These are phyloP conservation scores for Pristionchus fissidentatus DNA, from an alignment of 2,888 invertebrate species.

Conservation along the genomic window DNA sequence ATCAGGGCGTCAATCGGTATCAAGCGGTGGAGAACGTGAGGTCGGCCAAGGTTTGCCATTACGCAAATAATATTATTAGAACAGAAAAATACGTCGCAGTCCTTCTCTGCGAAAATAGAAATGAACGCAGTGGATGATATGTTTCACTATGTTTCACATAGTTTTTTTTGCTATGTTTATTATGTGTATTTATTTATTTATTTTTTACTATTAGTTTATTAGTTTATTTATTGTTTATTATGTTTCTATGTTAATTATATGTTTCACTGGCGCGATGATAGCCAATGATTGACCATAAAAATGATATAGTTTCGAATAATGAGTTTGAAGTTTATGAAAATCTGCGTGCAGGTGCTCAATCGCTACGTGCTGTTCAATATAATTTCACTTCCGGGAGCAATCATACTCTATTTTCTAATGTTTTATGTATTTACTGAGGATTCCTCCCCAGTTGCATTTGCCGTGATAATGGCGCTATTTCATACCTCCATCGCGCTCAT, in stretches of 20 bases:
- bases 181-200: too few species aligned
- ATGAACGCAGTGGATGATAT: too few species aligned
- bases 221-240: neutral
- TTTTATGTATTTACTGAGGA: neutral
- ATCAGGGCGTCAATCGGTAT: conserved; percentile 30
- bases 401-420: conserved; percentile 4
- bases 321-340: too few species aligned
- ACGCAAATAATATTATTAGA: neutral
- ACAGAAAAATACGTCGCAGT: too few species aligned
- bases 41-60: conserved; percentile 6
- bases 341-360: conserved; percentile 32
- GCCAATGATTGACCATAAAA: too few species aligned
- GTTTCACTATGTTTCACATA: too few species aligned
- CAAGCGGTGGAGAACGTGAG: conserved; percentile 39
- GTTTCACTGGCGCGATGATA: too few species aligned
- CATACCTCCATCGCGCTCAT: neutral
- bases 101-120: too few species aligned
- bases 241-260: neutral
- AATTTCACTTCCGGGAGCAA: neutral
- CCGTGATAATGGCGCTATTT: neutral
- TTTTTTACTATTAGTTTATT: neutral
- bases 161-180: too few species aligned
- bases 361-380: conserved; percentile 32
- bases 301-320: too few species aligned
- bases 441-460: neutral